Conservation (phyloP, 1,140 invertebrate genomes). For the Pemphigus obesinymphae region DNA sequence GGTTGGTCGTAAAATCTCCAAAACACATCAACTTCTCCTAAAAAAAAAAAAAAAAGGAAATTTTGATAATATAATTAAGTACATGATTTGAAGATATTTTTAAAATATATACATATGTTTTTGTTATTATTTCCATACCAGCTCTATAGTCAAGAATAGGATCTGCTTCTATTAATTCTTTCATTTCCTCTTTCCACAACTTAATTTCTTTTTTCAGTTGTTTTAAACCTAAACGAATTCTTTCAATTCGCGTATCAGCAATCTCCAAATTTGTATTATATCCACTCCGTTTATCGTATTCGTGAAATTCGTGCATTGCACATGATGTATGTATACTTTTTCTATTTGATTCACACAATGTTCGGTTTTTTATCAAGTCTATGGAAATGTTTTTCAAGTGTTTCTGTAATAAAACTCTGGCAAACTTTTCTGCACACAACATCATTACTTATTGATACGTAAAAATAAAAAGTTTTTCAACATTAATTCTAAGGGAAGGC, state of each 20-base stretch:
- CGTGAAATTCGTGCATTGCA: background rate
- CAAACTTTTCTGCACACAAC: background rate
- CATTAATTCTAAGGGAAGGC: too few relatives aligned
- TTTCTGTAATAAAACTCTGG: background rate
- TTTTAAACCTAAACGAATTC: slow-evolving; percentile 54
- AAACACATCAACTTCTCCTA: slow-evolving; percentile 63
- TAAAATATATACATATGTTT: too few relatives aligned
- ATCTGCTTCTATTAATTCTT: slow-evolving; percentile 60
- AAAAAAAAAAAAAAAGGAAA: too few relatives aligned
- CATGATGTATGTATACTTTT: background rate
- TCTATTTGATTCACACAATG: too few relatives aligned
- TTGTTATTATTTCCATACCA: too few relatives aligned
- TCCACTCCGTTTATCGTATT: background rate
- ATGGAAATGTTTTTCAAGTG: background rate
- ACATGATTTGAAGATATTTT: too few relatives aligned
- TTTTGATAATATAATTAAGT: too few relatives aligned
- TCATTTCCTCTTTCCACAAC: slow-evolving; percentile 64
- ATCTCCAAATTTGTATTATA: background rate
- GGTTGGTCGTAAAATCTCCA: slow-evolving; percentile 64
- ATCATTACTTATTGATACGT: too few relatives aligned
- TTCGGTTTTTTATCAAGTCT: background rate
- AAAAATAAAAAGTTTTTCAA: too few relatives aligned
- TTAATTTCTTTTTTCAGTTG: slow-evolving; percentile 63
- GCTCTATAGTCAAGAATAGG: slow-evolving; percentile 57
- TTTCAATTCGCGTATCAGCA: background rate